These are phyloP conservation scores for Hippocampus mohnikei DNA, from an alignment of 2,113 vertebrate species.

Conservation along the genomic window DNA sequence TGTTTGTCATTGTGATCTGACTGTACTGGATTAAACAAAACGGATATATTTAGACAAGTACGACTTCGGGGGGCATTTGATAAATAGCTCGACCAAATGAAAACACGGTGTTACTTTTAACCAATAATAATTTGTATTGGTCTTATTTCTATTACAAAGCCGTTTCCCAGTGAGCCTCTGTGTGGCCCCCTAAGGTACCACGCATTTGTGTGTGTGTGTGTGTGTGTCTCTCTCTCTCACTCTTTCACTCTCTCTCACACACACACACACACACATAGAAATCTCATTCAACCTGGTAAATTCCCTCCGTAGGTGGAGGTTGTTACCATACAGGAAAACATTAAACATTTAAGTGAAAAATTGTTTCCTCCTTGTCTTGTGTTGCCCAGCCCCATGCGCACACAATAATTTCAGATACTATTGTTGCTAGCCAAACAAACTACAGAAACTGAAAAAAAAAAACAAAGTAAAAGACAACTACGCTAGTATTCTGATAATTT, in stretches of 20 bases:
- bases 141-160: neutral
- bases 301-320: constrained; percentile 74
- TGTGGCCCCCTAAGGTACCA: neutral
- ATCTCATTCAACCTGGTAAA: constrained; percentile 52
- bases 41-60: constrained; percentile 70
- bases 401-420: neutral
- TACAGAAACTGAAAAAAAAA: no score
- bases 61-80: neutral
- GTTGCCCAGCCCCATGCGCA: neutral
- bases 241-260: neutral
- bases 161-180: neutral
- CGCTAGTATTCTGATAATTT: no score
- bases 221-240: neutral
- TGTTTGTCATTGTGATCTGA: constrained; percentile 56
- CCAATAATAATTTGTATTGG: neutral
- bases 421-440: neutral
- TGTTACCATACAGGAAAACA: constrained; percentile 58
- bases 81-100: neutral
- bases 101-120: neutral
- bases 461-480: no score
- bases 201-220: neutral
- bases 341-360: constrained; percentile 51
- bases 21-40: constrained; percentile 66
- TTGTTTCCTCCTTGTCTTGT: constrained; percentile 52
- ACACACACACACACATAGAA: neutral